Percentiles rank a stretch among this genome's conserved stretches.
Evolutionary conservation across 2,113 vertebrate species (phyloP).

Genomic region (Artemisiospiza belli): DNA sequence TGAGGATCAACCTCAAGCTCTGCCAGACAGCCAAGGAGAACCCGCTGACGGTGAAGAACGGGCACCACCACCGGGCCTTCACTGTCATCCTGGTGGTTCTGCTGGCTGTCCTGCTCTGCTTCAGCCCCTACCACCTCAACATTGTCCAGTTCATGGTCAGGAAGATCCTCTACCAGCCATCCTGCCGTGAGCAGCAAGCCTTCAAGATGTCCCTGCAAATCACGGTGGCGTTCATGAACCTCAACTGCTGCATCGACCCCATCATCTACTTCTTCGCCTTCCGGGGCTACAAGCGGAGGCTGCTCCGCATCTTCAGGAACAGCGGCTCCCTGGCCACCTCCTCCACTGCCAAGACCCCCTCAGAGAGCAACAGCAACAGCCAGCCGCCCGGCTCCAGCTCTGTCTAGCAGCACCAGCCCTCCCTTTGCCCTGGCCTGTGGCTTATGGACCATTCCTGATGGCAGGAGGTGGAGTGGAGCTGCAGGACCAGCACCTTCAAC

Average conservation of each 20-base stretch:
- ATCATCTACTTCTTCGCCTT: slow-evolving; percentile 89
- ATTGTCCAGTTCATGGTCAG: slow-evolving; percentile 81
- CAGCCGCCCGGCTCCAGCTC: neutral
- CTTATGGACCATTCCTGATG: rapidly evolving
- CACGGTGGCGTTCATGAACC: slow-evolving; percentile 83
- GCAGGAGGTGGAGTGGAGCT: rapidly evolving
- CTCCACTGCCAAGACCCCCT: slow-evolving; percentile 71
- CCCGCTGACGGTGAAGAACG: slow-evolving; percentile 54
- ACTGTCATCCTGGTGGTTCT: slow-evolving; percentile 80
- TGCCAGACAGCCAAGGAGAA: slow-evolving; percentile 73
- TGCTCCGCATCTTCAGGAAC: slow-evolving; percentile 79
- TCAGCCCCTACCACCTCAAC: slow-evolving; percentile 84
- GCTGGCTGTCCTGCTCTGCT: slow-evolving; percentile 77
- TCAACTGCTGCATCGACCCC: slow-evolving; percentile 85
- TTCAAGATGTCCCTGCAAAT: slow-evolving; percentile 83
- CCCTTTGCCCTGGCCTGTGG: neutral
- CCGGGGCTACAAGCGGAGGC: slow-evolving; percentile 80
- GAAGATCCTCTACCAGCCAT: slow-evolving; percentile 61
- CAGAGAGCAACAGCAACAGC: slow-evolving; percentile 81
- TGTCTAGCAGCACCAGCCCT: neutral
- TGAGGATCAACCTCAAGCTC: slow-evolving; percentile 80
- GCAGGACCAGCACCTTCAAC: neutral
- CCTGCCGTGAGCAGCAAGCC: slow-evolving; percentile 73
- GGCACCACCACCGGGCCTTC: slow-evolving; percentile 75
- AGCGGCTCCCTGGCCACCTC: slow-evolving; percentile 62